Evolutionary conservation across 2,888 invertebrate genomes (phyloP), one percentile per base, ranked within the genome.

Genomic region (Tetrapedia diversipes): DNA sequence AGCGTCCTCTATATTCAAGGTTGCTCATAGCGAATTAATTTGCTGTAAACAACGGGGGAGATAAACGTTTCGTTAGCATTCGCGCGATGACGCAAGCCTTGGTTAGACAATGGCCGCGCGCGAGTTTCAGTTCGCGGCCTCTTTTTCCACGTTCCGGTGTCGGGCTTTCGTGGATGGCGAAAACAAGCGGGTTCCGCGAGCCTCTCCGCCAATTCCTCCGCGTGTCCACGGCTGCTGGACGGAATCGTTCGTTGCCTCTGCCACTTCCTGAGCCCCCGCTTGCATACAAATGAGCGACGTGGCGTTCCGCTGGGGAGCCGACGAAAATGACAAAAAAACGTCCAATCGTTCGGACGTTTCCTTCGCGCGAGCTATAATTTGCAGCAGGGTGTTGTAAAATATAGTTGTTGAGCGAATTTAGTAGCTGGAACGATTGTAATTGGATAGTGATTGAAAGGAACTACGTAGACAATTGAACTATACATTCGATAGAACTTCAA

Each of bases 21-120:
- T 68, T 77, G 69, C 29, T 47, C 37, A 19, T 41, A 49, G 72
- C n/a, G 32, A 72, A 78, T 86, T 80, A 76, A 84, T 82, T 78
- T 57, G 59, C 59, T 37, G 66, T 63, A 66, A 75, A 54, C 63
- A 77, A 77, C 75, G n/a, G 43, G 8, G 7, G 67, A 70, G 82
- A 81, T 84, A 81, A 74, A 72, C 51, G 80, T 74, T 67, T 69
- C 75, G 80, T 84, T 84, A 82, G 80, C 80, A 83, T 79, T 77
- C 32, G 64, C 19, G 27, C 47, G 69, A 27, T 86, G 80, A 86
- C 77, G 85, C 60, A 86, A 82, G 63, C 66, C 39, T 37, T 60
- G n/a, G 54, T 75, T 64, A 78, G 72, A 84, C 79, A 78, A 79
- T 78, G 70, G 73, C 43, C 29, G 59, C 59, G 59, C 59, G 61